Percentiles rank a stretch among this genome's conserved stretches.
phyloP scores from a whole-genome alignment of 2,888 invertebrate species.

The Phanerotoma sp. region DNA sequence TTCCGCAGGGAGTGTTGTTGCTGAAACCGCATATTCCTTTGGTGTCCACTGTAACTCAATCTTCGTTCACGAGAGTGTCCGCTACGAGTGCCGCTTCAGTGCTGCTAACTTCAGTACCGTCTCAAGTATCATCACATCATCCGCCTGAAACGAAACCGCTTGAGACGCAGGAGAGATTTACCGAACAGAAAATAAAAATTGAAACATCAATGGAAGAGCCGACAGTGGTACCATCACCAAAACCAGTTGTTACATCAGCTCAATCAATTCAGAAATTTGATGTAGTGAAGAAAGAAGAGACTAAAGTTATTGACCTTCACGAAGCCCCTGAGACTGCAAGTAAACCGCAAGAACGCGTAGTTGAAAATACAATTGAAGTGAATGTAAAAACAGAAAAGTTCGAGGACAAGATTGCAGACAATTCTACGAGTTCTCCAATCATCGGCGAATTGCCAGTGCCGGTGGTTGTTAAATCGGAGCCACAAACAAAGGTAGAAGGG shows the following conservation, averaged over 20 bases:
- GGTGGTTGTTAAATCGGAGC: conserved; percentile 37
- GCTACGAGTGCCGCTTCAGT: conserved; percentile 36
- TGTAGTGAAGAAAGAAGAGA: conserved; percentile 45
- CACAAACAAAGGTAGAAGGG: conserved; percentile 36
- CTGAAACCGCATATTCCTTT: conserved; percentile 42
- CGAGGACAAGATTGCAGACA: conserved; percentile 25
- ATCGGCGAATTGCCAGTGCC: conserved; percentile 28
- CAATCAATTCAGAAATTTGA: conserved; percentile 34
- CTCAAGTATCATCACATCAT: conserved; percentile 4
- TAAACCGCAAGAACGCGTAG: conserved; percentile 10
- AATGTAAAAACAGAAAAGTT: conserved; percentile 36
- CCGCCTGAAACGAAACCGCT: conserved; percentile 19
- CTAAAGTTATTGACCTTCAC: conserved; percentile 19
- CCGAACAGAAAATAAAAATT: conserved; percentile 6
- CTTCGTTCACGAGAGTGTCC: conserved; percentile 39
- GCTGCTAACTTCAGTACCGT: conserved; percentile 21
- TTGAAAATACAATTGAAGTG: conserved; percentile 31
- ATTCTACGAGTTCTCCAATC: conserved; percentile 8
- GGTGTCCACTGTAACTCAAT: conserved; percentile 43
- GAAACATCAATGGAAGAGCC: not conserved
- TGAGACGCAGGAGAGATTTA: conserved; percentile 30
- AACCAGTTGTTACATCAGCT: not conserved
- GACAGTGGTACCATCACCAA: not conserved
- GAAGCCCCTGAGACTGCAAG: conserved; percentile 21
- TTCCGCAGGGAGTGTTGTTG: conserved; percentile 38